Evolutionary conservation across 2,113 vertebrate genomes (phyloP).

Genomic region (Mugil cephalus): DNA sequence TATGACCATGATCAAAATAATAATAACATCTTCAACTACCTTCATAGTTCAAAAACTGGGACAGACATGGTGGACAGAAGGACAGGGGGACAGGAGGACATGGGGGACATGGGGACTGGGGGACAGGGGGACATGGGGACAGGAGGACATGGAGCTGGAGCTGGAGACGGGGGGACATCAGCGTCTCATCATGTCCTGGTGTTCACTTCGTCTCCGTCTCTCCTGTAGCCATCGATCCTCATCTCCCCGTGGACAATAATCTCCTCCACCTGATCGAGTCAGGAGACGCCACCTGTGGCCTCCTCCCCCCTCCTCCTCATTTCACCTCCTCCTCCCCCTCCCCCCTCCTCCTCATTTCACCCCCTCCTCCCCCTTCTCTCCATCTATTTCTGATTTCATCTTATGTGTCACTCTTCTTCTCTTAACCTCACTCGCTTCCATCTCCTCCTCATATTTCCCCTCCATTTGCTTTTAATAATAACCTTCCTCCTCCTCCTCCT

Average conservation of each 20-base stretch:
- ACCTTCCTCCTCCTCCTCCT: slow-evolving; percentile 9
- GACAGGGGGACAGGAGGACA: no score
- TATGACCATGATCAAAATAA: no score
- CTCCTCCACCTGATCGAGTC: slow-evolving; percentile 56
- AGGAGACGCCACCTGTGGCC: slow-evolving; percentile 66
- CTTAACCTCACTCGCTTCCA: slow-evolving; percentile 20
- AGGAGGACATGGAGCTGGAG: no score
- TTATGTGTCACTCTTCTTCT: slow-evolving; percentile 2
- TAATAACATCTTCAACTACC: no score
- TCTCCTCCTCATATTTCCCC: slow-evolving; percentile 34
- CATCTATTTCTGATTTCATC: slow-evolving; percentile 8
- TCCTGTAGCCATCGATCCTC: slow-evolving; percentile 37
- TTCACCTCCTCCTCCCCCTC: no score
- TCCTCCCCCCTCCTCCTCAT: not conserved
- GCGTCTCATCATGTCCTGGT: slow-evolving; percentile 29
- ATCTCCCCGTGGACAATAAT: slow-evolving; percentile 34
- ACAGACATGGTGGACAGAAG: no score
- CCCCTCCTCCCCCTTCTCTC: not conserved
- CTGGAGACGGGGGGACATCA: slow-evolving; percentile 8
- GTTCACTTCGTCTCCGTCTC: no score
- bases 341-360: not conserved
- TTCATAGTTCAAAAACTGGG: no score
- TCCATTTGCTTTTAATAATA: slow-evolving; percentile 19
- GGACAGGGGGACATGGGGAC: no score
- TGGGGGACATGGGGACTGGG: no score